Percentiles rank a stretch among this genome's conserved stretches.
These are phyloP conservation scores for Tachina lurida DNA, from an alignment of 2,888 invertebrate species.

Conservation along the genomic window DNA sequence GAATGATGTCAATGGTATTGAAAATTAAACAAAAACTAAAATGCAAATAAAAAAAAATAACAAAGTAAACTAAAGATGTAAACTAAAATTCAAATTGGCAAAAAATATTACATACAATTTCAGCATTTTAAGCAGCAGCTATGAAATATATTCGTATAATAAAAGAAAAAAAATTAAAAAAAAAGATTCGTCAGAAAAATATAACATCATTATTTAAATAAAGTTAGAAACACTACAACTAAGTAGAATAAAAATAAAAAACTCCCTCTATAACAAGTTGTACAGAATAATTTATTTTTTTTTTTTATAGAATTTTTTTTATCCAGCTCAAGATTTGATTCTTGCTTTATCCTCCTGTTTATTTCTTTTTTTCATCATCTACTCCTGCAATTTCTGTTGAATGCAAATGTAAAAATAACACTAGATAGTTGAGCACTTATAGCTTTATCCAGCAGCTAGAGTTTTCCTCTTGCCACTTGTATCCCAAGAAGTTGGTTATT, in stretches of 20 bases:
- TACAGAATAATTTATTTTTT: slow-evolving; percentile 48
- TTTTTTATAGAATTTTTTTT: slow-evolving; percentile 24
- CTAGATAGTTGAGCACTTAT: slow-evolving; percentile 15
- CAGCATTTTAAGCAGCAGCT: slow-evolving; percentile 36
- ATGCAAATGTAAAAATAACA: slow-evolving; percentile 13
- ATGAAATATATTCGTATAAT: background rate
- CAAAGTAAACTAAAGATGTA: background rate
- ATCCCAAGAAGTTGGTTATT: slow-evolving; percentile 35
- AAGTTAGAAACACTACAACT: background rate
- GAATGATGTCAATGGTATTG: slow-evolving; percentile 49
- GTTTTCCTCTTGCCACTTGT: slow-evolving; percentile 12
- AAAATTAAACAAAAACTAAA: slow-evolving; percentile 16
- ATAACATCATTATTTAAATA: slow-evolving; percentile 13
- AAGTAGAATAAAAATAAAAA: background rate
- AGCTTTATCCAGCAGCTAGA: background rate
- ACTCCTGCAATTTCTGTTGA: background rate
- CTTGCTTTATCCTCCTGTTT: background rate
- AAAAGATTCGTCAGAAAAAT: background rate
- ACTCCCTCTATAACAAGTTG: slow-evolving; percentile 17
- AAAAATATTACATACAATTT: slow-evolving; percentile 12
- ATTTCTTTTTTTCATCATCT: background rate
- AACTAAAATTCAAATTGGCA: slow-evolving; percentile 41
- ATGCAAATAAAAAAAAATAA: slow-evolving; percentile 15
- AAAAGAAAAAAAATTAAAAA: background rate
- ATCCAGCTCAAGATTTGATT: slow-evolving; percentile 30